Evolutionary conservation across 2,888 invertebrate species (phyloP).

Genomic region (Psylliodes chrysocephalus): DNA sequence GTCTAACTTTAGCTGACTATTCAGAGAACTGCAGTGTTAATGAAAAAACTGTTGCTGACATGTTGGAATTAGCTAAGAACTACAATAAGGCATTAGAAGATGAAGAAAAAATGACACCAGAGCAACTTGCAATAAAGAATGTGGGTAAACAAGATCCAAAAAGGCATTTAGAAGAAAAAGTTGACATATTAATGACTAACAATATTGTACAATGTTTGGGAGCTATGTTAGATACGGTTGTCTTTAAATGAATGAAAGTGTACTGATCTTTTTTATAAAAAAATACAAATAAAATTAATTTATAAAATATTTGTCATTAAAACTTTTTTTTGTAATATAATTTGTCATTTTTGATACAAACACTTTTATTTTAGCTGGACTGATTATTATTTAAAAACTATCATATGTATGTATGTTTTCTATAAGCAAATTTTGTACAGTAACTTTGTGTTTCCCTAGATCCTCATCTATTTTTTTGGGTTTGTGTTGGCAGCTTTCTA

Average conservation of each 20-base stretch:
- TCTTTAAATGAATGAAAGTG: conserved; percentile 76
- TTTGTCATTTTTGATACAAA: neutral
- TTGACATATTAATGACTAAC: conserved; percentile 94
- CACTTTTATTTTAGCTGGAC: no score
- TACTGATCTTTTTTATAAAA: neutral
- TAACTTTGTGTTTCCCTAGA: no score
- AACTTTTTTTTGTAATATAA: neutral
- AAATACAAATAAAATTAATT: conserved; percentile 4
- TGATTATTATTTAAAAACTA: no score
- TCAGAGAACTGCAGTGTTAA: conserved; percentile 93
- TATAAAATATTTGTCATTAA: conserved; percentile 22
- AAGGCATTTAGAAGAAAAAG: conserved; percentile 98
- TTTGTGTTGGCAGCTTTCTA: no score
- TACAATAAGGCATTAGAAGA: conserved; percentile 94
- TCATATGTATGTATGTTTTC: no score
- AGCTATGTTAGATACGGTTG: conserved; percentile 93
- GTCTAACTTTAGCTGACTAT: conserved; percentile 89
- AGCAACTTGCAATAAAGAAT: conserved; percentile 98
- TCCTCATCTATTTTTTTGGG: no score
- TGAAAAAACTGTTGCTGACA: conserved; percentile 93
- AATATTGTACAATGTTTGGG: conserved; percentile 98
- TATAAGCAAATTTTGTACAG: no score
- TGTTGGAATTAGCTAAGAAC: conserved; percentile 97
- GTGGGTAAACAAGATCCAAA: conserved; percentile 99
- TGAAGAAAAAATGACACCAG: conserved; percentile 99